A percentile compares a stretch with the other conserved stretches of the same genome.
Evolutionary conservation across 2,888 invertebrate species (phyloP).

Genomic region (Drosophila prostipennis): DNA sequence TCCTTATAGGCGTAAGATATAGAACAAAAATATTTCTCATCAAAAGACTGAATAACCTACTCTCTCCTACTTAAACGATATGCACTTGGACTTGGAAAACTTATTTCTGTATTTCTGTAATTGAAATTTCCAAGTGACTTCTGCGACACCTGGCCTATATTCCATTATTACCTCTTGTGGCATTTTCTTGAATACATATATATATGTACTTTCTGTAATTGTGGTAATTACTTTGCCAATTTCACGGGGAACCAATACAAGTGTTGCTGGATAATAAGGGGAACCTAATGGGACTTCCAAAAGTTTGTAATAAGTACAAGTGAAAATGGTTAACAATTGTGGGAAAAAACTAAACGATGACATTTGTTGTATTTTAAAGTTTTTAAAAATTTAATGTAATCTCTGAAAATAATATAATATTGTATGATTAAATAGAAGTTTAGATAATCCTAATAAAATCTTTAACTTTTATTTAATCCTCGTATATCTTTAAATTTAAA

Average conservation of each 20-base stretch:
- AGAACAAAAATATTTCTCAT: too few species aligned
- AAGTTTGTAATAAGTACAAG: not conserved
- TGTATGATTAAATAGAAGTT: too few species aligned
- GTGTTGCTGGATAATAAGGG: constrained; percentile 27
- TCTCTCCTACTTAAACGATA: constrained; percentile 8
- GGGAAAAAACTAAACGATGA: not conserved
- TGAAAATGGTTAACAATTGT: not conserved
- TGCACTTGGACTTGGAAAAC: constrained; percentile 8
- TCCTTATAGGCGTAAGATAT: too few species aligned
- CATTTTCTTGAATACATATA: constrained; percentile 9
- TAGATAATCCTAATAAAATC: too few species aligned
- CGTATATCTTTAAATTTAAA: too few species aligned
- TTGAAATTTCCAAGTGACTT: constrained; percentile 17
- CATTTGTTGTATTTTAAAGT: too few species aligned
- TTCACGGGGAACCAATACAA: constrained; percentile 14
- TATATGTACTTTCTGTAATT: constrained; percentile 27
- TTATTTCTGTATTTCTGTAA: constrained; percentile 4
- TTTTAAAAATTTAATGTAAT: too few species aligned
- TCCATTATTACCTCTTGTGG: constrained; percentile 36
- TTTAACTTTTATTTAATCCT: too few species aligned
- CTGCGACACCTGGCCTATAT: constrained; percentile 44
- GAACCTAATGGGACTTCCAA: constrained; percentile 12
- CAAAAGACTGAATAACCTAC: not conserved
- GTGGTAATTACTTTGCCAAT: constrained; percentile 32
- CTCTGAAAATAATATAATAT: too few species aligned